These are phyloP conservation scores for Myiagra hebetior DNA, from an alignment of 2,113 vertebrate genomes.

Conservation along the genomic window DNA sequence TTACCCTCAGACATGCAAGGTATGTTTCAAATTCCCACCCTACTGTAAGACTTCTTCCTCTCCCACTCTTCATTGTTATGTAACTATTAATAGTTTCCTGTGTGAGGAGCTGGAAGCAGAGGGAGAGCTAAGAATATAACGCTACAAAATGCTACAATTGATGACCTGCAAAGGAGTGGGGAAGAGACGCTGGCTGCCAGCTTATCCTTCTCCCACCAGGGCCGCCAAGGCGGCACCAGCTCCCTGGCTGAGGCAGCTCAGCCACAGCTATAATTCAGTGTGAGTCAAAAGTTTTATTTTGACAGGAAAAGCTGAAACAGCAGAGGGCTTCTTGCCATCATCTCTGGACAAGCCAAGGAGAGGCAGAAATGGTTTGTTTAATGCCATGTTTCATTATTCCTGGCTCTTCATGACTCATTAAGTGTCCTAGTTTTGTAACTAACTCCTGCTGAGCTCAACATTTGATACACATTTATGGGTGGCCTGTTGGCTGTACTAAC, in stretches of 20 bases:
- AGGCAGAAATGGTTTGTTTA: constrained; percentile 49
- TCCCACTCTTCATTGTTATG: not conserved
- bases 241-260: not conserved
- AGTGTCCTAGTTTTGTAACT: constrained; percentile 47
- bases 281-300: not conserved
- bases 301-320: constrained; percentile 41
- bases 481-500: constrained; percentile 24
- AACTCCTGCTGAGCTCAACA: constrained; percentile 58
- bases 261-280: not conserved
- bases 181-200: not conserved
- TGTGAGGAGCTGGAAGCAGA: not conserved
- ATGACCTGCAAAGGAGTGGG: not conserved
- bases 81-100: not conserved
- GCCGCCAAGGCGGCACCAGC: not conserved
- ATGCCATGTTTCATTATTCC: constrained; percentile 38
- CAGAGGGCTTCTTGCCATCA: constrained; percentile 4
- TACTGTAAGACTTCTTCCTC: not conserved
- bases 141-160: not conserved
- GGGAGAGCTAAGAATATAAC: not conserved
- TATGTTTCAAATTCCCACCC: not conserved
- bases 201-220: not conserved
- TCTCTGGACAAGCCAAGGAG: constrained; percentile 25
- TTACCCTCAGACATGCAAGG: not conserved
- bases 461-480: constrained; percentile 51
- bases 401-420: constrained; percentile 48